A percentile compares a stretch with the other conserved stretches of the same genome.
Conservation (phyloP, 2,113 vertebrate species). For the Baryphthengus martii region DNA sequence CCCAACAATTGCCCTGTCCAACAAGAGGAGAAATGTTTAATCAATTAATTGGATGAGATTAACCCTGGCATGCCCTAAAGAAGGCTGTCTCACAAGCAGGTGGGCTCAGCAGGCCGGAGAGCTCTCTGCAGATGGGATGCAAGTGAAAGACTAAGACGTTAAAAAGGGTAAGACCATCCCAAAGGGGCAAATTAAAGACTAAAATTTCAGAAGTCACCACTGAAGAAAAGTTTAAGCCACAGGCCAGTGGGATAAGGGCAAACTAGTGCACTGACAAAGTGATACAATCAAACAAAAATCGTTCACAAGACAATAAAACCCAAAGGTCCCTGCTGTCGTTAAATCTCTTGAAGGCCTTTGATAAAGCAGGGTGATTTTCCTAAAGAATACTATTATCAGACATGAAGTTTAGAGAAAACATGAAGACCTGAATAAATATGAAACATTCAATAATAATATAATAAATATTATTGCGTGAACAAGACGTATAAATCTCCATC, state of each 20-base stretch:
- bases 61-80: not conserved
- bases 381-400: not conserved
- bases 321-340: not conserved
- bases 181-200: not conserved
- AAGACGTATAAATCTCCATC: not conserved
- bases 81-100: not conserved
- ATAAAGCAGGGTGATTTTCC: not conserved
- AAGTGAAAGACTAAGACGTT: not conserved
- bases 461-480: too few relatives aligned
- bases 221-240: not conserved
- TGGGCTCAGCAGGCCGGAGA: not conserved
- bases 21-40: not conserved
- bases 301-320: not conserved
- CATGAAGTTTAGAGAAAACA: not conserved
- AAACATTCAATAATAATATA: too few relatives aligned
- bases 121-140: not conserved
- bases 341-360: not conserved
- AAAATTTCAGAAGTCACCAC: not conserved
- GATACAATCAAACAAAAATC: not conserved
- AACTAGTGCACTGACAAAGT: not conserved
- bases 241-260: not conserved
- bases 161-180: not conserved
- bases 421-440: not conserved
- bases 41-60: not conserved
- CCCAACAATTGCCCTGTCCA: conserved; percentile 3